phyloP scores from a whole-genome alignment of 2,888 invertebrate genomes.

The Leptopilina drosophilae region DNA sequence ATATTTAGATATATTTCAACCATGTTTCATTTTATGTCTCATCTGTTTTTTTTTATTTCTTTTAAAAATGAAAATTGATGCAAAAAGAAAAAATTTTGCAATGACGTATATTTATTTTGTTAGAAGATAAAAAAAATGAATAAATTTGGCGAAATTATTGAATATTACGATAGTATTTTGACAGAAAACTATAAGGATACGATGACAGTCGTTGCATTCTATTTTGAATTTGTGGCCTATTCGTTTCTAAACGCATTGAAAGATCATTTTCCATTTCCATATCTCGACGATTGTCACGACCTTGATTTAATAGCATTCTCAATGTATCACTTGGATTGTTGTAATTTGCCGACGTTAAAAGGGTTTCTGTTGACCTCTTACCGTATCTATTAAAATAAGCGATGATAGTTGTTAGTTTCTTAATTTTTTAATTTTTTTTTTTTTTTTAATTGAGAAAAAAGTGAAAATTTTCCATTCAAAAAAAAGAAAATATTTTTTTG shows the following conservation, averaged over 20 bases:
- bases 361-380: conserved; percentile 59
- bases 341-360: conserved; percentile 32
- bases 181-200: conserved; percentile 49
- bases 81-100: not conserved
- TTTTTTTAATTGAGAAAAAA: too few species aligned
- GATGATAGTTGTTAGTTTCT: not conserved
- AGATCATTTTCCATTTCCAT: conserved; percentile 46
- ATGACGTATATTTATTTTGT: not conserved
- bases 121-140: not conserved
- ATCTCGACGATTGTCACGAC: conserved; percentile 49
- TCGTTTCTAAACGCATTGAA: not conserved
- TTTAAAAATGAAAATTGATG: conserved; percentile 9
- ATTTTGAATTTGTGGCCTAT: conserved; percentile 1
- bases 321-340: conserved; percentile 56
- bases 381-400: conserved; percentile 61
- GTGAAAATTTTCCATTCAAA: too few species aligned
- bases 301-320: conserved; percentile 53
- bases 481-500: too few species aligned
- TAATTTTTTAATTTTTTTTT: not conserved
- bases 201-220: conserved; percentile 33
- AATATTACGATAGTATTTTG: conserved; percentile 57
- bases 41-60: not conserved
- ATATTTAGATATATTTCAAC: conserved; percentile 1
- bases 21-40: not conserved
- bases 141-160: conserved; percentile 53